Percentiles rank a stretch among this genome's conserved stretches.
phyloP scores from a whole-genome alignment of 2,113 vertebrate species.

The Tenebrosternarchus preto region DNA sequence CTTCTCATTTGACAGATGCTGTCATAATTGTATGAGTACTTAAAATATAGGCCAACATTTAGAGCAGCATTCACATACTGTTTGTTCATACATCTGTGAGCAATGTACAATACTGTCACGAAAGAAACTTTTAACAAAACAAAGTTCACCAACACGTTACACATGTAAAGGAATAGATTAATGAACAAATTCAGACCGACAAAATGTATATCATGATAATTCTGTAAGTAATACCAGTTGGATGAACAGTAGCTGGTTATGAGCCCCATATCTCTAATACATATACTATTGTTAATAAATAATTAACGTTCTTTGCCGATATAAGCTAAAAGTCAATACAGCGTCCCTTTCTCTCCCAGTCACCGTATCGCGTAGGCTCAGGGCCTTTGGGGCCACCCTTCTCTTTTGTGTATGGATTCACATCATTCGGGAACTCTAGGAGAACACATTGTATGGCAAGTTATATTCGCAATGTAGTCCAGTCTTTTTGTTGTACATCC shows the following conservation, averaged over 20 bases:
- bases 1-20: too few species aligned
- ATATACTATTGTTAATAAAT: not conserved
- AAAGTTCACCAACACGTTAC: not conserved
- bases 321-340: constrained; percentile 90
- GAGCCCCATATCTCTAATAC: not conserved
- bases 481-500: too few species aligned
- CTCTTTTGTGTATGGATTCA: constrained; percentile 93
- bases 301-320: not conserved
- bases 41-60: too few species aligned
- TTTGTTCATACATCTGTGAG: too few species aligned
- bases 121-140: too few species aligned
- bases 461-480: too few species aligned
- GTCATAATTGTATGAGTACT: too few species aligned
- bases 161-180: not conserved
- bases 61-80: too few species aligned
- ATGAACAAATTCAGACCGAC: not conserved
- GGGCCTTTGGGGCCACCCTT: constrained; percentile 90
- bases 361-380: constrained; percentile 95
- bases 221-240: not conserved
- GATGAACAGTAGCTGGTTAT: not conserved
- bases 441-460: not conserved
- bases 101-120: too few species aligned
- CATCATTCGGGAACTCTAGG: constrained; percentile 83
- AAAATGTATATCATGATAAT: not conserved
- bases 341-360: constrained; percentile 97